Evolutionary conservation across 2,888 invertebrate genomes (phyloP).

Genomic region (Erynnis tages): DNA sequence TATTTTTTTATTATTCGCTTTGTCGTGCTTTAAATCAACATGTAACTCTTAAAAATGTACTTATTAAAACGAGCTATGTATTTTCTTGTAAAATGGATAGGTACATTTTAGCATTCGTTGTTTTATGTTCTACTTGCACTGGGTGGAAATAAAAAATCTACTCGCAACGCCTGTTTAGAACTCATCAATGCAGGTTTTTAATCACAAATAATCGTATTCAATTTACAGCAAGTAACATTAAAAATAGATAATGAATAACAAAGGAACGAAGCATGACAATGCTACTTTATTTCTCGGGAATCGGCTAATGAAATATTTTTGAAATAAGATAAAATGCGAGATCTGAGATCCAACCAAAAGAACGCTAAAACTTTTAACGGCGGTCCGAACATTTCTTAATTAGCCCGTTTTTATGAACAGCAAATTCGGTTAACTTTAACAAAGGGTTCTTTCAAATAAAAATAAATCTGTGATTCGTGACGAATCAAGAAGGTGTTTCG

Average conservation of each 20-base stretch:
- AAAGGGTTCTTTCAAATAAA: constrained; percentile 76
- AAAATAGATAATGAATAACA: constrained; percentile 27
- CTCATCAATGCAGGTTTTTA: constrained; percentile 11
- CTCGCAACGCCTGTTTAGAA: constrained; percentile 11
- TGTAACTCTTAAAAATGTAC: too few relatives aligned
- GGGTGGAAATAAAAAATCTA: constrained; percentile 12
- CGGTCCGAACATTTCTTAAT: constrained; percentile 77
- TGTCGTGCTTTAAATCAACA: too few relatives aligned
- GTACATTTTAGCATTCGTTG: constrained; percentile 4
- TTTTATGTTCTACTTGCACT: constrained; percentile 7
- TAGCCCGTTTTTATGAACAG: constrained; percentile 74
- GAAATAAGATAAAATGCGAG: constrained; percentile 45
- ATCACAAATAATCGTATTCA: constrained; percentile 22
- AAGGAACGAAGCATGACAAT: constrained; percentile 25
- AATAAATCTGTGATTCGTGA: constrained; percentile 77
- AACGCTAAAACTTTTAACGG: constrained; percentile 63
- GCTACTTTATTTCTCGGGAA: constrained; percentile 31
- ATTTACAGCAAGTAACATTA: constrained; percentile 23
- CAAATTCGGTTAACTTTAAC: constrained; percentile 78
- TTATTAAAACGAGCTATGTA: constrained; percentile 12
- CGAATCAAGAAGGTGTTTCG: constrained; percentile 78
- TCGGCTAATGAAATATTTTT: constrained; percentile 41
- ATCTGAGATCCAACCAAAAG: constrained; percentile 48
- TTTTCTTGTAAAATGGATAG: background rate
- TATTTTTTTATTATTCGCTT: too few relatives aligned